Percentiles rank a stretch among this genome's conserved stretches.
phyloP scores from a whole-genome alignment of 1,140 invertebrate genomes.

The Lordiphosa stackelbergi region DNA sequence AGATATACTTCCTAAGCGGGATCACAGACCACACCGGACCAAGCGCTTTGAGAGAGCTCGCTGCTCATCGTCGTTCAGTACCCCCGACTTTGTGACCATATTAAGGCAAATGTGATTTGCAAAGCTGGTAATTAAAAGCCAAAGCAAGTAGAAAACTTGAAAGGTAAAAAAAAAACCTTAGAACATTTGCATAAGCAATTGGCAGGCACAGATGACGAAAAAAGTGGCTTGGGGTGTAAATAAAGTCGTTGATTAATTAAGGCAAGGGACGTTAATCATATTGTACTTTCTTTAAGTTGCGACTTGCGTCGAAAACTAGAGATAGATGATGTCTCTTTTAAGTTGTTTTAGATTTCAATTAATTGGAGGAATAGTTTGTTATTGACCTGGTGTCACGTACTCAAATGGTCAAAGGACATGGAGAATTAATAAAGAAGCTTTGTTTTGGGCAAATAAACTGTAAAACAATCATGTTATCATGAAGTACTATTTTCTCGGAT shows the following conservation, averaged over 20 bases:
- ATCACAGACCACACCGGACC: slow-evolving; percentile 9
- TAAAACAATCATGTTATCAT: too few relatives aligned
- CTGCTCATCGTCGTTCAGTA: slow-evolving; percentile 17
- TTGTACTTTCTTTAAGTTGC: not conserved
- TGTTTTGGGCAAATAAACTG: too few relatives aligned
- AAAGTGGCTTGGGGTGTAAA: slow-evolving; percentile 2
- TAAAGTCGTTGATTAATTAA: not conserved
- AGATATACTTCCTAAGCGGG: slow-evolving; percentile 57
- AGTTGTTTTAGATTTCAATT: too few relatives aligned
- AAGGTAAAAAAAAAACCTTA: slow-evolving; percentile 21
- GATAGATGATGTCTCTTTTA: too few relatives aligned
- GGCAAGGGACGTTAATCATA: slow-evolving; percentile 6
- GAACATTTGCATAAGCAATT: slow-evolving; percentile 66
- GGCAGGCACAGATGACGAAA: slow-evolving; percentile 14
- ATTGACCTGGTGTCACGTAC: too few relatives aligned
- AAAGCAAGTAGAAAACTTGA: slow-evolving; percentile 44
- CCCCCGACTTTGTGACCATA: slow-evolving; percentile 57
- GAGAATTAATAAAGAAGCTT: too few relatives aligned
- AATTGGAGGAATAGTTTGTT: too few relatives aligned
- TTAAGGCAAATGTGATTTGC: slow-evolving; percentile 67
- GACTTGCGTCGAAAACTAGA: too few relatives aligned
- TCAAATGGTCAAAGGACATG: too few relatives aligned
- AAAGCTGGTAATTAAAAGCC: slow-evolving; percentile 68
- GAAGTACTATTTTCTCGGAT: too few relatives aligned
- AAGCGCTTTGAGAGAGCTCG: not conserved